Percentiles rank a stretch among this genome's conserved stretches.
phyloP scores from a whole-genome alignment of 1,140 invertebrate genomes.

The Drosophila suzukii region DNA sequence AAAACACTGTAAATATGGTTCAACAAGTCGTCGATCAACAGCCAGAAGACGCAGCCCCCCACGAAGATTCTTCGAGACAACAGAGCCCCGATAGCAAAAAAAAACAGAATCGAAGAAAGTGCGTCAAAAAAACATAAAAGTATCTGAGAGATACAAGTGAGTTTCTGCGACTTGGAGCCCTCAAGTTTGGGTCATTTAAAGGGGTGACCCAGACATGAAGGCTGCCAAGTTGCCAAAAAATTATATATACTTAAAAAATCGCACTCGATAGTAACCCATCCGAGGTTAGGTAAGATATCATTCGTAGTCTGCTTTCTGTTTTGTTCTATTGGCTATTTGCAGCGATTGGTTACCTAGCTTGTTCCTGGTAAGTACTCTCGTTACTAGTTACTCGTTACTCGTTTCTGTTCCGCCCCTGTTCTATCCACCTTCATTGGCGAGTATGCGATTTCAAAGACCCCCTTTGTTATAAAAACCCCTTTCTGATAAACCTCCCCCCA shows the following conservation, averaged over 20 bases:
- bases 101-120: conserved; percentile 9
- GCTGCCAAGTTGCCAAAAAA: conserved; percentile 28
- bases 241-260: conserved; percentile 1
- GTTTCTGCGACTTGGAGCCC: conserved; percentile 49
- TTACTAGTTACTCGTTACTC: conserved; percentile 60
- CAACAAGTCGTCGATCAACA: conserved; percentile 57
- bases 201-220: conserved; percentile 65
- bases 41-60: conserved; percentile 52
- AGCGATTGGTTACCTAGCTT: conserved; percentile 46
- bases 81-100: conserved; percentile 28
- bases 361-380: conserved; percentile 63
- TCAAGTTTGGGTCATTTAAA: conserved; percentile 65
- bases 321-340: conserved; percentile 66
- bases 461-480: neutral
- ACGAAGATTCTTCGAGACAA: conserved; percentile 39
- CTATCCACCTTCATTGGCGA: conserved; percentile 33
- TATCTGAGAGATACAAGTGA: conserved; percentile 18
- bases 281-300: conserved; percentile 76
- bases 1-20: conserved; percentile 73
- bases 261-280: conserved; percentile 31
- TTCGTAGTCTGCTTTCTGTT: conserved; percentile 55
- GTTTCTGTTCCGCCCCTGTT: conserved; percentile 26
- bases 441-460: conserved; percentile 16
- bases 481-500: neutral
- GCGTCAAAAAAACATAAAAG: conserved; percentile 10